Conservation (phyloP, 2,888 invertebrate genomes). For the Elegia similella region DNA sequence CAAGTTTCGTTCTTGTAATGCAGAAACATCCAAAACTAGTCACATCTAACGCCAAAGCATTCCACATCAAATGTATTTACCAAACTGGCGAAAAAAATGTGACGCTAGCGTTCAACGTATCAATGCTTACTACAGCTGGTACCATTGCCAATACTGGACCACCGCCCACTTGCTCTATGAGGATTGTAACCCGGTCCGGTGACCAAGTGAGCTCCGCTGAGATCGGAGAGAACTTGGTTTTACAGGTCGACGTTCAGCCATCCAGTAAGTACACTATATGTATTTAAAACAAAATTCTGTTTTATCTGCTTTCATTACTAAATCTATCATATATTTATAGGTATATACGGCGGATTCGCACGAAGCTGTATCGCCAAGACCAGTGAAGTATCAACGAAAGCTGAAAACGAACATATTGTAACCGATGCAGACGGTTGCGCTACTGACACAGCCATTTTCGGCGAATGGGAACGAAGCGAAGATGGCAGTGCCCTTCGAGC, state of each 20-base stretch:
- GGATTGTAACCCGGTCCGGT: conserved; percentile 92
- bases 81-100: conserved; percentile 96
- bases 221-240: conserved; percentile 93
- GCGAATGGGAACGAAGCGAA: conserved; percentile 95
- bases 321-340: conserved; percentile 55
- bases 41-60: conserved; percentile 96
- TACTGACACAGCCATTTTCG: conserved; percentile 95
- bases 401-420: conserved; percentile 94
- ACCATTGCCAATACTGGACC: conserved; percentile 97
- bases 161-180: conserved; percentile 95
- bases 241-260: conserved; percentile 93
- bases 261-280: conserved; percentile 74
- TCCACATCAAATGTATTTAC: conserved; percentile 97
- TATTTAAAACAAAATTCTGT: neutral
- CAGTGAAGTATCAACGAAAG: conserved; percentile 87
- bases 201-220: conserved; percentile 95
- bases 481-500: conserved; percentile 93
- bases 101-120: conserved; percentile 95
- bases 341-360: conserved; percentile 96
- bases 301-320: neutral
- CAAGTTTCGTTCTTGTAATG: conserved; percentile 95
- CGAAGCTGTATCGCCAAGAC: conserved; percentile 96
- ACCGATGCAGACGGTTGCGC: conserved; percentile 97
- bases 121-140: conserved; percentile 96
- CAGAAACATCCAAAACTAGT: conserved; percentile 98